phyloP scores from a whole-genome alignment of 2,113 vertebrate genomes.

The Marcusenius ussheri region DNA sequence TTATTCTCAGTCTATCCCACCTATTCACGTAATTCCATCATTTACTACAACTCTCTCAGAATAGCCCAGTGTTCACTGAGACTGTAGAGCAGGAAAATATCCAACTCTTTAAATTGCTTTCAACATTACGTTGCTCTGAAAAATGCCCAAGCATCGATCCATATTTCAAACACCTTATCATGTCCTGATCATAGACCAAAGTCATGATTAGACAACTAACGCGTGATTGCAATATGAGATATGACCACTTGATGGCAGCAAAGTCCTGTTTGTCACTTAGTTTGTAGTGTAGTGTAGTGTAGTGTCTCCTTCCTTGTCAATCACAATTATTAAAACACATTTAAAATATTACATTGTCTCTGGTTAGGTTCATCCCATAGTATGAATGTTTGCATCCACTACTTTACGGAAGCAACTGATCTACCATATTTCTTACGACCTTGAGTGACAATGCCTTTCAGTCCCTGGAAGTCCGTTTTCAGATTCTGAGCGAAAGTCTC shows the following conservation, averaged over 20 bases:
- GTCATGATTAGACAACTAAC: not conserved
- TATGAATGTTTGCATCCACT: not conserved
- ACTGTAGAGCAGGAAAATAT: not conserved
- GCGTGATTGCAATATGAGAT: not conserved
- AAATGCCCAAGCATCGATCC: not conserved
- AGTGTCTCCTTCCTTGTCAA: not conserved
- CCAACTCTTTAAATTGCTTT: not conserved
- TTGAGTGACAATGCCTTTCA: not conserved
- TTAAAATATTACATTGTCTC: not conserved
- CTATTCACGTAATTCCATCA: not conserved
- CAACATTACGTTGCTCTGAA: not conserved
- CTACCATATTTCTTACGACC: not conserved
- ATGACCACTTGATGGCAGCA: conserved; percentile 12
- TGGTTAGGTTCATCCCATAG: not conserved
- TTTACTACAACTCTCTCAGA: not conserved
- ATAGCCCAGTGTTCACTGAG: not conserved
- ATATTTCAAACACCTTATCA: not conserved
- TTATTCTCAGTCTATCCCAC: not conserved
- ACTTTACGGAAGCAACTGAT: not conserved
- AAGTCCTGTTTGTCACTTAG: not conserved
- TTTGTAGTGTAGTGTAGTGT: not conserved
- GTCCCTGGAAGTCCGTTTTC: not conserved
- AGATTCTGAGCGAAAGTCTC: not conserved
- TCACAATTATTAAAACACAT: not conserved
- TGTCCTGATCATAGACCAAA: not conserved